Evolutionary conservation across 2,888 invertebrate species (phyloP), one percentile per base, ranked within the genome.

Genomic region (Athalia rosae): DNA sequence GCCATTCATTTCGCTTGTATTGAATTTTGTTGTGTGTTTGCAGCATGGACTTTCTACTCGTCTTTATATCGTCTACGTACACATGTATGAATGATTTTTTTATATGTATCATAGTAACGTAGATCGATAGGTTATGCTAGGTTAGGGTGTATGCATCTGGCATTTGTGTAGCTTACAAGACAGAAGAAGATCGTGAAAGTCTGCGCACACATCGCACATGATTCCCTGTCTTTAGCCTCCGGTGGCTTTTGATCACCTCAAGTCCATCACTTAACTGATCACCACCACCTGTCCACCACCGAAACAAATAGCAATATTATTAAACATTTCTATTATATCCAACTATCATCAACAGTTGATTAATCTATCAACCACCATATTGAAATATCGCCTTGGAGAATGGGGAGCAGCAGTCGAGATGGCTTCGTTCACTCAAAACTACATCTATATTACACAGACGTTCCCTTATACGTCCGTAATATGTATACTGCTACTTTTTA

Each of bases 181-280:
- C 89, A 96, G 94, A 91, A 98, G 94, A 91, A 98, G 94, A 92
- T 96, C 95, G 91, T 96, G 94, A 93, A 97, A 96, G 92, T 97
- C 97, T 90, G 95, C 95, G 93, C 98, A 98, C 92, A 96, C 95
- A 94, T 98, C 97, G 94, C 97, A 98, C 96, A 96, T 96, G 90
- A 89, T 92, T 89, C 79, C 81, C 79, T 82, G 79, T 79, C 82
- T 81, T 80, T 83, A 82, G 79, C 81, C 78, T 69, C 62, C 78
- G 81, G 61, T 61, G 74, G 59, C 45, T 78, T 77, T 82, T 79
- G 80, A 84, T 85, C 83, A 86, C 83, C 84, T 86, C 78, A 84
- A 85, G 85, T 86, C 83, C 86, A 88, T 87, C 81, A 86, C 86
- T 83, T 82, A 79, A 76, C 79, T 84, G 81, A 85, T 82, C 80